Percentiles rank a stretch among this genome's conserved stretches.
phyloP scores from a whole-genome alignment of 2,113 vertebrate genomes.

The Galbula dea region DNA sequence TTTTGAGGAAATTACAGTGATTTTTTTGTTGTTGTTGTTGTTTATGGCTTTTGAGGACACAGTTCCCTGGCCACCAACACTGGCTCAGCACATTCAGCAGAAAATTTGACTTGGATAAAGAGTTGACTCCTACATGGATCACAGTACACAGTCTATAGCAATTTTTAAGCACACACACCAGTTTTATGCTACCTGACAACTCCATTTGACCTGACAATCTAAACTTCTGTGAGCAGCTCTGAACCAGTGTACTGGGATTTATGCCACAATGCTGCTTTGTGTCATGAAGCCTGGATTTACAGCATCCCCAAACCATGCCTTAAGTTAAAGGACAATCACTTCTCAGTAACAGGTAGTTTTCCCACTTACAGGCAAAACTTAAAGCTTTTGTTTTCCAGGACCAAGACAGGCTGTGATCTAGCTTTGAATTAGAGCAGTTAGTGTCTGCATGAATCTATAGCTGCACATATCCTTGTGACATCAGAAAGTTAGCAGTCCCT shows the following conservation, averaged over 20 bases:
- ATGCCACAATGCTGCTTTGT: fast-evolving
- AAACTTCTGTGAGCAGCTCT: not conserved
- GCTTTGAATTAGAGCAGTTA: not conserved
- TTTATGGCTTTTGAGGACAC: not conserved
- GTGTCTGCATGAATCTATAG: not conserved
- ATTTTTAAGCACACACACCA: not conserved
- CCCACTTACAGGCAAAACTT: not conserved
- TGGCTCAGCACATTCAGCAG: not conserved
- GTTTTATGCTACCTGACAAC: not conserved
- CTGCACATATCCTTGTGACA: not conserved
- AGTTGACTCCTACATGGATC: not conserved
- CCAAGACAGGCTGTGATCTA: not conserved
- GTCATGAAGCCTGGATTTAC: not conserved
- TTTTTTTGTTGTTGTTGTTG: not conserved
- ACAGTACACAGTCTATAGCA: not conserved
- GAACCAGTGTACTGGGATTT: not conserved
- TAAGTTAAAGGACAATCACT: not conserved
- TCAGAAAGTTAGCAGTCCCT: not conserved
- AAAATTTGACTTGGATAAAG: not conserved
- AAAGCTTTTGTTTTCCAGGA: not conserved
- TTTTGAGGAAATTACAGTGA: not conserved
- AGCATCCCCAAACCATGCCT: not conserved
- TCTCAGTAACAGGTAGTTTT: not conserved
- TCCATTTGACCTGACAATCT: not conserved
- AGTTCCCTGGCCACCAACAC: not conserved